These are phyloP conservation scores for Tachystola acroxantha DNA, from an alignment of 2,888 invertebrate genomes.

Conservation along the genomic window DNA sequence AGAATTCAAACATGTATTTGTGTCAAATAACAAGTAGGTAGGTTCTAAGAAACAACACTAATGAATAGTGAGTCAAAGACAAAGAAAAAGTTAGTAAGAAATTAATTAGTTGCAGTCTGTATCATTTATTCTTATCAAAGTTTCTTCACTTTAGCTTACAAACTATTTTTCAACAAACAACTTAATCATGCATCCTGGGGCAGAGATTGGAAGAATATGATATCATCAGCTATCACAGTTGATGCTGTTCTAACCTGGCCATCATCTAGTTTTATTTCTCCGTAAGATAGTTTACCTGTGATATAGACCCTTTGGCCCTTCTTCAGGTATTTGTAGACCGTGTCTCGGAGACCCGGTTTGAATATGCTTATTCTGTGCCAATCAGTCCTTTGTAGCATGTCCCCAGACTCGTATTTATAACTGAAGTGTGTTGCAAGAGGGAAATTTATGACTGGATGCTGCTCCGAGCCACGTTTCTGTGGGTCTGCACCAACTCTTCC, in stretches of 20 bases:
- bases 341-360: conserved; percentile 88
- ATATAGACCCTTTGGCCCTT: conserved; percentile 93
- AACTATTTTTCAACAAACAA: conserved; percentile 18
- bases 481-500: conserved; percentile 95
- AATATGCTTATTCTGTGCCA: conserved; percentile 95
- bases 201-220: conserved; percentile 85
- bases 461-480: conserved; percentile 87
- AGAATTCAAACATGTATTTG: no score
- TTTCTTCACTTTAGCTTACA: conserved; percentile 22
- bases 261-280: conserved; percentile 88
- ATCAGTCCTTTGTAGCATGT: conserved; percentile 90
- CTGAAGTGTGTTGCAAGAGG: conserved; percentile 93
- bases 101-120: no score
- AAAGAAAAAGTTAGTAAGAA: no score
- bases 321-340: conserved; percentile 86
- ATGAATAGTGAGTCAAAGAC: no score
- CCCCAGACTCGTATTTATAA: conserved; percentile 88
- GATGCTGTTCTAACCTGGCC: conserved; percentile 85
- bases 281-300: conserved; percentile 89
- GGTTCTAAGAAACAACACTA: no score
- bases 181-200: conserved; percentile 21
- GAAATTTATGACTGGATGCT: conserved; percentile 92
- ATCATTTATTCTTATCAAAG: no score
- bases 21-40: no score
- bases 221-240: conserved; percentile 91